These are phyloP conservation scores for Steromphala cineraria DNA, from an alignment of 2,888 invertebrate species.

Conservation along the genomic window DNA sequence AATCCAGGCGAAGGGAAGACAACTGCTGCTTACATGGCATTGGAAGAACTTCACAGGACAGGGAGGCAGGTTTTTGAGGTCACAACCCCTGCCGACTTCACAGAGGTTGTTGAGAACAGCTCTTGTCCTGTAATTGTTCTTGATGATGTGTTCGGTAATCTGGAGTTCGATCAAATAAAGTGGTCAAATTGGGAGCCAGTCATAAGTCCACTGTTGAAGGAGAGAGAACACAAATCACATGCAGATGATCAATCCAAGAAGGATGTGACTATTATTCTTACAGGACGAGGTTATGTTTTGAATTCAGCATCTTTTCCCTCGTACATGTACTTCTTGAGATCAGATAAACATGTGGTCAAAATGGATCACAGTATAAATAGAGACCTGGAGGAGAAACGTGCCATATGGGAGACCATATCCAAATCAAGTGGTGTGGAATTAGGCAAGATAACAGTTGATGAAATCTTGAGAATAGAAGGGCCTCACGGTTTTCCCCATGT, in stretches of 20 bases:
- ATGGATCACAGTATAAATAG: too few relatives aligned
- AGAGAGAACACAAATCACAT: not conserved
- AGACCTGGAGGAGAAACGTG: too few relatives aligned
- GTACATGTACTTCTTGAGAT: not conserved
- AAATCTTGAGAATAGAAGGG: too few relatives aligned
- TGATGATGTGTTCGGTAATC: not conserved
- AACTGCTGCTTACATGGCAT: not conserved
- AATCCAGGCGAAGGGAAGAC: not conserved
- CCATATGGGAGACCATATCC: too few relatives aligned
- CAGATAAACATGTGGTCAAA: too few relatives aligned
- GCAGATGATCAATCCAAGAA: not conserved
- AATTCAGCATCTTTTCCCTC: not conserved
- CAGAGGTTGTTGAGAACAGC: not conserved
- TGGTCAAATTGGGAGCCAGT: not conserved
- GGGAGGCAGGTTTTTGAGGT: not conserved
- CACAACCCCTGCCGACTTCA: not conserved
- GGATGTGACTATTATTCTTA: not conserved
- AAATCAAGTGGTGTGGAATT: too few relatives aligned
- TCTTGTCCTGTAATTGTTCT: not conserved
- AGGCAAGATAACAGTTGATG: too few relatives aligned
- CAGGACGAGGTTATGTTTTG: not conserved
- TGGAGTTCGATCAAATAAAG: not conserved
- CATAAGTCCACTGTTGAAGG: not conserved
- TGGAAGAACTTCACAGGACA: not conserved
- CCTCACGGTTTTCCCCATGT: too few relatives aligned